phyloP scores from a whole-genome alignment of 2,113 vertebrate genomes.

The Megalops atlanticus region DNA sequence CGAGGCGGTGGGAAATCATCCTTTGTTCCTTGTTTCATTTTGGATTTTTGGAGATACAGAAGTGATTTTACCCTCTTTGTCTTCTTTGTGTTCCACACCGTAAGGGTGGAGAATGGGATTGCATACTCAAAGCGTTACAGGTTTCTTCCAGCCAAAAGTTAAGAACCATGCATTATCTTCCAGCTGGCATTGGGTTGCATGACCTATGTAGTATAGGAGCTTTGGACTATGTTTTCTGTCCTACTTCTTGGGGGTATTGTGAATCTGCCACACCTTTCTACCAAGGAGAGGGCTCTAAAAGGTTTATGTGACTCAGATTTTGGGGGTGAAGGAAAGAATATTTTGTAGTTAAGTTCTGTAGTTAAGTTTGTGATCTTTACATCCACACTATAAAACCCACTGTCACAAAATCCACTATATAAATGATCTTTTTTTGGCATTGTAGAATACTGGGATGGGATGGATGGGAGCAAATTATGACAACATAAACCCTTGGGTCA shows the following conservation, averaged over 20 bases:
- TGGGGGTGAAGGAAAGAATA: neutral
- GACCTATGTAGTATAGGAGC: conserved; percentile 18
- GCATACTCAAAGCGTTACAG: neutral
- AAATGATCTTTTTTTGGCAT: neutral
- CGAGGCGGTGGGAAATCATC: too few relatives aligned
- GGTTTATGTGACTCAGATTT: neutral
- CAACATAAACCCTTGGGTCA: too few relatives aligned
- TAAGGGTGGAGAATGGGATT: neutral
- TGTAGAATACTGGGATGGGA: neutral
- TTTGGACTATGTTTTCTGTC: neutral
- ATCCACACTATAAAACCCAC: neutral
- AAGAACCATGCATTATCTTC: conserved; percentile 43
- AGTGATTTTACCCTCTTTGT: neutral
- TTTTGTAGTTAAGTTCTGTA: neutral
- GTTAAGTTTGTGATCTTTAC: neutral
- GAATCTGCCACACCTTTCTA: neutral
- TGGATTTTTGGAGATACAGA: too few relatives aligned
- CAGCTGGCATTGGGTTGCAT: conserved; percentile 38
- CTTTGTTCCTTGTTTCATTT: too few relatives aligned
- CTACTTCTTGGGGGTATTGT: neutral
- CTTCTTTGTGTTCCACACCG: neutral
- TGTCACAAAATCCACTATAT: neutral
- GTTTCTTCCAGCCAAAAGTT: conserved; percentile 2
- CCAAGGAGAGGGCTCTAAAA: neutral
- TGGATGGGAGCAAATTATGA: neutral